Conservation (phyloP, 1,140 invertebrate species). For the Drosophila miranda region DNA sequence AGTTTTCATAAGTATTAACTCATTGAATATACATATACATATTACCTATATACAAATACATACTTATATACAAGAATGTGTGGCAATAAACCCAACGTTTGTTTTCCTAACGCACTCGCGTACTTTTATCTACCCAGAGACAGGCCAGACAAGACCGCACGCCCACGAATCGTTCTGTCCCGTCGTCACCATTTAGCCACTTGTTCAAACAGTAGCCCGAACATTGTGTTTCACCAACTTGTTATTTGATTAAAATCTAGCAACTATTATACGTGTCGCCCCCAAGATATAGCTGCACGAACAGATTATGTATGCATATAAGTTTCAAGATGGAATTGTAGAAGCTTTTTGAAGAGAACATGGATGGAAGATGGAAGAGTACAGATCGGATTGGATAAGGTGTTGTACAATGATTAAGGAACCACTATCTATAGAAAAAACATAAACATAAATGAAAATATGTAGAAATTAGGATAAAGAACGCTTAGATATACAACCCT, state of each 20-base stretch:
- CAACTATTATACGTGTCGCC: not conserved
- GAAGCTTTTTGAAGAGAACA: too few species aligned
- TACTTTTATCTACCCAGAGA: not conserved
- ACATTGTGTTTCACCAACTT: not conserved
- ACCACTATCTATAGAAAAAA: not conserved
- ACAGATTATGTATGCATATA: too few species aligned
- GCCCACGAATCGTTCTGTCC: too few species aligned
- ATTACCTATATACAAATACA: constrained; percentile 58
- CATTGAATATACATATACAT: constrained; percentile 58
- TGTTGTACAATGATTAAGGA: not conserved
- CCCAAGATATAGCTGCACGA: not conserved
- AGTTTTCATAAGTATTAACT: constrained; percentile 74
- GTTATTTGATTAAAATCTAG: not conserved
- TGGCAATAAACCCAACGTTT: constrained; percentile 42
- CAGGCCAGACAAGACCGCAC: too few species aligned
- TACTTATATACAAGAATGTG: constrained; percentile 52
- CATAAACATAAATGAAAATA: not conserved
- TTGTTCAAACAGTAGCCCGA: constrained; percentile 14
- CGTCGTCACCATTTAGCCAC: not conserved
- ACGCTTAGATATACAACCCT: too few species aligned
- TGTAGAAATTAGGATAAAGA: too few species aligned
- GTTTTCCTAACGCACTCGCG: constrained; percentile 29
- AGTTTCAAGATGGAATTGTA: too few species aligned
- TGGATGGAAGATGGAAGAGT: too few species aligned
- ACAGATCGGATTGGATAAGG: too few species aligned